Percentiles rank a stretch among this genome's conserved stretches.
phyloP scores from a whole-genome alignment of 1,140 invertebrate species.

The Archivesica marissinica region DNA sequence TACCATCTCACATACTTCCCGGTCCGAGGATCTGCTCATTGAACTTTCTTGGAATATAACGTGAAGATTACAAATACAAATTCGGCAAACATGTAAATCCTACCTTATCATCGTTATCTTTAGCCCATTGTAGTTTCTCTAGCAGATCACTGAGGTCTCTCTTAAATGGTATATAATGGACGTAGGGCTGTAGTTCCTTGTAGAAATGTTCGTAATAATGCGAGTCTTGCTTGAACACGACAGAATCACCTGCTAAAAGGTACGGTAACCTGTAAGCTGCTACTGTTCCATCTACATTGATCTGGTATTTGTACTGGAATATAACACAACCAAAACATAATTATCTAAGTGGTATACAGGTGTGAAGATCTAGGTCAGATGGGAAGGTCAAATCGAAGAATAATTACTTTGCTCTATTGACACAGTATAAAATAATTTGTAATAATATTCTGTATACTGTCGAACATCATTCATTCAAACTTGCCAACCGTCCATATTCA shows the following conservation, averaged over 20 bases:
- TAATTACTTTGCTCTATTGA: too few species aligned
- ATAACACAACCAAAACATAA: background rate
- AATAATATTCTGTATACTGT: too few species aligned
- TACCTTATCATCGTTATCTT: conserved; percentile 89
- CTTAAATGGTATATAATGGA: conserved; percentile 94
- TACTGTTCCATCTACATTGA: conserved; percentile 98
- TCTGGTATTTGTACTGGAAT: conserved; percentile 96
- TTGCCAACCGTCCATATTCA: too few species aligned
- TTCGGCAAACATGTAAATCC: too few species aligned
- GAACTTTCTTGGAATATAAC: background rate
- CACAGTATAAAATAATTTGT: too few species aligned
- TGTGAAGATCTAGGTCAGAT: too few species aligned
- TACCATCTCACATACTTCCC: too few species aligned
- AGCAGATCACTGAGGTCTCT: conserved; percentile 92
- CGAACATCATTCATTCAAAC: too few species aligned
- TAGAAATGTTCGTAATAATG: conserved; percentile 98
- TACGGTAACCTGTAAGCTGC: conserved; percentile 98
- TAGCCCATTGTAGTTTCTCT: conserved; percentile 92
- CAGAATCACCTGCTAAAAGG: conserved; percentile 92
- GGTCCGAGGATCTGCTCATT: too few species aligned
- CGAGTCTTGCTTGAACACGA: conserved; percentile 97
- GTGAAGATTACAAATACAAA: background rate
- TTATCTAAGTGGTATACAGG: background rate
- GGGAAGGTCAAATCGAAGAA: too few species aligned
- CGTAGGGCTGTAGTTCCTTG: conserved; percentile 88